A percentile compares a stretch with the other conserved stretches of the same genome.
phyloP scores from a whole-genome alignment of 2,113 vertebrate genomes.

The Aegotheles bennettii region DNA sequence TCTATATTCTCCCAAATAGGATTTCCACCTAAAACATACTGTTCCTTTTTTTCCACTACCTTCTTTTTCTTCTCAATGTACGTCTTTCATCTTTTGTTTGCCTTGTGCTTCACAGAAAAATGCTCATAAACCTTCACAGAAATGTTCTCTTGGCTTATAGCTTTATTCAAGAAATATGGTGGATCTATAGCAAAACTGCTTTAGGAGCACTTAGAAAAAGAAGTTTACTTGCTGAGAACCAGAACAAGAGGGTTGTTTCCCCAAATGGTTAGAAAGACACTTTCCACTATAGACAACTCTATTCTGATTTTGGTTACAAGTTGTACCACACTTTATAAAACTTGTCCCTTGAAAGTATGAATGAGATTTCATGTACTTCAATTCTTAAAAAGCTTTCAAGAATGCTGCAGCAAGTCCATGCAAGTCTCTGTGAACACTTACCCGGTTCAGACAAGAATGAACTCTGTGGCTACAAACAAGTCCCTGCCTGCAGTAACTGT shows the following conservation, averaged over 20 bases:
- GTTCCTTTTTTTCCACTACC: neutral
- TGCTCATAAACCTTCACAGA: conserved; percentile 60
- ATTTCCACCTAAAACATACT: conserved; percentile 23
- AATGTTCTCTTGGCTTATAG: conserved; percentile 50
- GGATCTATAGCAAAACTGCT: conserved; percentile 50
- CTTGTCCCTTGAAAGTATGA: neutral
- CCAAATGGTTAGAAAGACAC: conserved; percentile 8
- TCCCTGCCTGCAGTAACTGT: neutral
- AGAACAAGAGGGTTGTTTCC: neutral
- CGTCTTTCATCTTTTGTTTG: conserved; percentile 67
- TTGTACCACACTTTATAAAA: conserved; percentile 21
- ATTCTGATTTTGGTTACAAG: neutral
- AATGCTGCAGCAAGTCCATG: neutral
- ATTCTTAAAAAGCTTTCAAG: conserved; percentile 6
- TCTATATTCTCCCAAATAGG: neutral
- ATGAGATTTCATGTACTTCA: conserved; percentile 11
- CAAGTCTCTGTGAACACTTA: conserved; percentile 39
- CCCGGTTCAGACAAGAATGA: neutral
- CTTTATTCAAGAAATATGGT: conserved; percentile 57
- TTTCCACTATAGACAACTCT: conserved; percentile 14
- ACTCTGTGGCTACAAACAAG: neutral
- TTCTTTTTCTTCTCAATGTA: conserved; percentile 18
- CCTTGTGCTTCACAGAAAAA: conserved; percentile 59
- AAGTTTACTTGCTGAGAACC: conserved; percentile 33
- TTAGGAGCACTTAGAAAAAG: conserved; percentile 51